These are phyloP conservation scores for Geococcyx californianus DNA, from an alignment of 2,113 vertebrate species.

Conservation along the genomic window DNA sequence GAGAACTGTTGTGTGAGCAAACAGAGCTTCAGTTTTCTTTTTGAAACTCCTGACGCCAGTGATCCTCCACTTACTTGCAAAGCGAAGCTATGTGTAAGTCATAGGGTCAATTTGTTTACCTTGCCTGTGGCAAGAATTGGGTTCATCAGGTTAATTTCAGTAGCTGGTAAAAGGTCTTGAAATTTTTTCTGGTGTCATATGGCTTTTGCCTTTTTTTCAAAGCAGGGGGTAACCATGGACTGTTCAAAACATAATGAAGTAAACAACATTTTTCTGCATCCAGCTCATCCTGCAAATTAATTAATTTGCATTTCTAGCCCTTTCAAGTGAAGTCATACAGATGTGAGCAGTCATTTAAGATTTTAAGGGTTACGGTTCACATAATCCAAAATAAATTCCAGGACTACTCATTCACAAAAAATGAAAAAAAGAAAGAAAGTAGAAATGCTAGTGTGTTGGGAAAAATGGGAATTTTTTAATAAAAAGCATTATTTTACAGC, in stretches of 20 bases:
- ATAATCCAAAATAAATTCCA: conserved; percentile 1
- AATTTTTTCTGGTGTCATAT: conserved; percentile 9
- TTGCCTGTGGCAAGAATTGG: conserved; percentile 33
- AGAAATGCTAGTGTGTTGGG: not conserved
- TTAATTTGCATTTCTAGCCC: conserved; percentile 59
- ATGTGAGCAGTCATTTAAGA: conserved; percentile 4
- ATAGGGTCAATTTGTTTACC: conserved; percentile 56
- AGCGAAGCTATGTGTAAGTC: conserved; percentile 35
- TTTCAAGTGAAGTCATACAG: conserved; percentile 36
- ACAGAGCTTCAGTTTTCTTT: conserved; percentile 43
- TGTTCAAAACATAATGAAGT: conserved; percentile 38
- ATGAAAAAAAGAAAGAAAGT: not conserved
- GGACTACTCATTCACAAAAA: not conserved
- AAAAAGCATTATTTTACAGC: not conserved
- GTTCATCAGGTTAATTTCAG: conserved; percentile 54
- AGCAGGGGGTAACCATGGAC: conserved; percentile 25
- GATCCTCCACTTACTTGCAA: not conserved
- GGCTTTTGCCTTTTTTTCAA: not conserved
- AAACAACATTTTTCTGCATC: conserved; percentile 51
- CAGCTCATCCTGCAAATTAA: conserved; percentile 46
- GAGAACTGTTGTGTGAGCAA: not conserved
- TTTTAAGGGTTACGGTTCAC: conserved; percentile 9
- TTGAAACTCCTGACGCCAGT: conserved; percentile 1
- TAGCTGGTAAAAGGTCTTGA: conserved; percentile 21
- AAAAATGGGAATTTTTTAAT: not conserved